These are phyloP conservation scores for Empis stercorea DNA, from an alignment of 2,888 invertebrate genomes.

Conservation along the genomic window DNA sequence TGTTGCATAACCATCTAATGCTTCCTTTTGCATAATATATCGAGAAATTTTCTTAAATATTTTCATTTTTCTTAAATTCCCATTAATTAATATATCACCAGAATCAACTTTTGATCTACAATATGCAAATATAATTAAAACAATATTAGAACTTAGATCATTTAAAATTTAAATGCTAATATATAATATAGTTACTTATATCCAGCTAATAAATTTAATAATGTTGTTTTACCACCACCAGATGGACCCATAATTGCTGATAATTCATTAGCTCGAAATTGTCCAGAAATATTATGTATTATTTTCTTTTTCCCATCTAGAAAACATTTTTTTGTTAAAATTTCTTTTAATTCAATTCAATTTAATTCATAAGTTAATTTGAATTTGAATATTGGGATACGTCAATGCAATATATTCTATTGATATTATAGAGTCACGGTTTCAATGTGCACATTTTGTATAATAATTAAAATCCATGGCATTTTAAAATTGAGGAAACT, in stretches of 20 bases:
- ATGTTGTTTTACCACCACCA: constrained; percentile 82
- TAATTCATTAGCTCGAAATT: constrained; percentile 72
- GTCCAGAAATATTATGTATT: constrained; percentile 65
- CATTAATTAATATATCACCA: constrained; percentile 72
- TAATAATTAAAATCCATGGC: too few relatives aligned
- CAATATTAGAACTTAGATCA: too few relatives aligned
- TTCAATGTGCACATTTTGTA: too few relatives aligned
- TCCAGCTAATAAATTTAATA: constrained; percentile 80
- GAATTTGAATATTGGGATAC: too few relatives aligned
- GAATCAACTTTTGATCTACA: constrained; percentile 51
- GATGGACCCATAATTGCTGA: constrained; percentile 89
- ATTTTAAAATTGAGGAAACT: too few relatives aligned
- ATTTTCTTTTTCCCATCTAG: constrained; percentile 61
- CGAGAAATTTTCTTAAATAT: constrained; percentile 79
- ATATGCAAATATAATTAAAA: neutral
- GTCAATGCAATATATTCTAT: too few relatives aligned
- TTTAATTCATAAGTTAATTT: too few relatives aligned
- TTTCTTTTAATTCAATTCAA: too few relatives aligned
- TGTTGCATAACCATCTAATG: constrained; percentile 73
- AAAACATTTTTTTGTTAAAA: too few relatives aligned
- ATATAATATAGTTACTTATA: constrained; percentile 57
- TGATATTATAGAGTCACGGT: too few relatives aligned
- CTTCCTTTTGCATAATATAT: constrained; percentile 92
- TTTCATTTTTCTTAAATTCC: constrained; percentile 57
- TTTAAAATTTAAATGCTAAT: neutral